Evolutionary conservation across 1,140 invertebrate genomes (phyloP).

Genomic region (Danaus plexippus): DNA sequence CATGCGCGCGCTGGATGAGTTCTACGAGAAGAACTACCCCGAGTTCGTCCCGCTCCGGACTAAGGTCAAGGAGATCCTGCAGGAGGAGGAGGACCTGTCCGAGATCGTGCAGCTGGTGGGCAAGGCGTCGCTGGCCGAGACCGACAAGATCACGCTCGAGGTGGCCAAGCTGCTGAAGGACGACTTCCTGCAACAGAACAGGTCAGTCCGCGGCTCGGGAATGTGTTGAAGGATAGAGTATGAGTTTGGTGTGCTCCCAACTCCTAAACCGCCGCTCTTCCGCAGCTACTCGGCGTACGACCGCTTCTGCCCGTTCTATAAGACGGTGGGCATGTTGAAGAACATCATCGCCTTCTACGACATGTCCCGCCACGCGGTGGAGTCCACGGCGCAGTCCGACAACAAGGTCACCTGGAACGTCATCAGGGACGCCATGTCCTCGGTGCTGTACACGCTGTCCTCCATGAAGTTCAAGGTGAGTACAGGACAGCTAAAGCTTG

Average conservation of each 20-base stretch:
- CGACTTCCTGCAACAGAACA: constrained; percentile 99
- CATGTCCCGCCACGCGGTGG: constrained; percentile 96
- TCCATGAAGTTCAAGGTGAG: constrained; percentile 99
- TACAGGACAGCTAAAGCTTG: too few relatives aligned
- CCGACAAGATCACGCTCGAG: constrained; percentile 99
- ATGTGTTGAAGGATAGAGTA: too few relatives aligned
- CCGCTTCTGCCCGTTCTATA: constrained; percentile 99
- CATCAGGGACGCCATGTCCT: constrained; percentile 96
- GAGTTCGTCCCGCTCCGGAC: constrained; percentile 97
- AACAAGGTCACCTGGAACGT: constrained; percentile 99
- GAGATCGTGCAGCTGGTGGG: constrained; percentile 99
- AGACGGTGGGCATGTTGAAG: constrained; percentile 98
- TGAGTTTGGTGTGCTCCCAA: too few relatives aligned
- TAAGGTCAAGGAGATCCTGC: constrained; percentile 96
- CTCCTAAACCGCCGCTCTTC: constrained; percentile 9
- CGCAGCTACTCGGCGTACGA: constrained; percentile 95
- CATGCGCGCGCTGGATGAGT: constrained; percentile 97
- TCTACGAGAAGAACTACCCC: constrained; percentile 99
- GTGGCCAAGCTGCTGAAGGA: constrained; percentile 99
- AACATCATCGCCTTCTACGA: constrained; percentile 99
- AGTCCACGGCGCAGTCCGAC: constrained; percentile 98
- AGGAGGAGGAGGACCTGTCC: constrained; percentile 99
- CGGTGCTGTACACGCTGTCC: constrained; percentile 96
- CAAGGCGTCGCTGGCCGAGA: constrained; percentile 98
- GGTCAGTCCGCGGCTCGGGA: constrained; percentile 57